phyloP scores from a whole-genome alignment of 2,888 invertebrate species.

The Caenorhabditis becei region DNA sequence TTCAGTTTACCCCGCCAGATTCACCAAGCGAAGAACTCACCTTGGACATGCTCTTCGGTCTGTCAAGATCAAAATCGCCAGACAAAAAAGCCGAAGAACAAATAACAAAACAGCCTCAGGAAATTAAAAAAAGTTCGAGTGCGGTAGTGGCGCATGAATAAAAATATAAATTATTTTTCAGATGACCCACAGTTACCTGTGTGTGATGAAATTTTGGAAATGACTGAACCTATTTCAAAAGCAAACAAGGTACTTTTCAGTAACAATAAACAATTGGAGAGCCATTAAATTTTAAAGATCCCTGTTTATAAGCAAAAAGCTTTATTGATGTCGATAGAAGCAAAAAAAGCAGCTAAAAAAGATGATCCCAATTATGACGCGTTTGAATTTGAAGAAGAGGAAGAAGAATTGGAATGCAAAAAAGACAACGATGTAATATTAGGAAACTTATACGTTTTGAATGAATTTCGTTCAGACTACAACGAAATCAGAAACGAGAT shows the following conservation, averaged over 20 bases:
- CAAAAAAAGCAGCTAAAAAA: constrained; percentile 12
- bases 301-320: constrained; percentile 73
- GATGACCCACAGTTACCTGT: too few relatives aligned
- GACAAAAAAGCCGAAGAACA: not conserved
- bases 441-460: too few relatives aligned
- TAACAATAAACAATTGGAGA: not conserved
- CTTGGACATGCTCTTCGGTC: constrained; percentile 40
- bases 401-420: too few relatives aligned
- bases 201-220: too few relatives aligned
- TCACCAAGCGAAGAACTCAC: constrained; percentile 61
- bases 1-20: constrained; percentile 77
- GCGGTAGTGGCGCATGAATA: too few relatives aligned
- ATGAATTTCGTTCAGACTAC: too few relatives aligned
- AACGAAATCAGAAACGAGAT: constrained; percentile 25
- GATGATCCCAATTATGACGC: constrained; percentile 58
- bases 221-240: not conserved
- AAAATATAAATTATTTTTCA: too few relatives aligned
- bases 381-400: constrained; percentile 69
- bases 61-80: not conserved
- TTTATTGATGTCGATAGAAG: constrained; percentile 19
- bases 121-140: too few relatives aligned
- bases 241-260: not conserved
- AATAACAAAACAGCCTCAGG: too few relatives aligned
- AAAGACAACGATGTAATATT: too few relatives aligned
- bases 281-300: constrained; percentile 40